A percentile compares a stretch with the other conserved stretches of the same genome.
phyloP scores from a whole-genome alignment of 2,797 vertebrate species.

The Anolis apletophallus region DNA sequence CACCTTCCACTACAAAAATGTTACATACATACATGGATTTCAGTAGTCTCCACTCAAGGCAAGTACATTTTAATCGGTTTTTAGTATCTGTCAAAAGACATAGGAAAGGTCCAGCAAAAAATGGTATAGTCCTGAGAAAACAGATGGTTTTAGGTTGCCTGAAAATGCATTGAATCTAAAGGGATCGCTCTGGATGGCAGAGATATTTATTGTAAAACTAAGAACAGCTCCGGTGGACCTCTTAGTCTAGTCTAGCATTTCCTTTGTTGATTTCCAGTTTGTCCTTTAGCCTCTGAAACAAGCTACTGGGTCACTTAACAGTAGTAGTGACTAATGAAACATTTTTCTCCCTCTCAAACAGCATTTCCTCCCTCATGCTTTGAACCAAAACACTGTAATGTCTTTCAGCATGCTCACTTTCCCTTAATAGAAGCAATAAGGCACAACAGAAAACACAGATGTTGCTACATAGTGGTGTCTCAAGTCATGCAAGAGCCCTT shows the following conservation, averaged over 20 bases:
- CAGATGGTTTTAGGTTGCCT: not conserved
- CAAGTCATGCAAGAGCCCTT: not conserved
- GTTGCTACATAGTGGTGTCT: not conserved
- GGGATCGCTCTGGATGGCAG: not conserved
- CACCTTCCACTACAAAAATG: no score
- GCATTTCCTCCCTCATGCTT: not conserved
- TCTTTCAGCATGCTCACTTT: not conserved
- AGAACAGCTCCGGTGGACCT: not conserved
- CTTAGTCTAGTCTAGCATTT: not conserved
- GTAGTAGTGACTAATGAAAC: not conserved
- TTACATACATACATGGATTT: not conserved
- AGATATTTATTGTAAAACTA: not conserved
- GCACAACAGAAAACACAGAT: not conserved
- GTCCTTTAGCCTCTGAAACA: not conserved
- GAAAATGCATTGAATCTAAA: not conserved
- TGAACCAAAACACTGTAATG: not conserved
- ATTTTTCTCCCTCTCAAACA: not conserved
- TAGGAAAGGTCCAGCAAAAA: not conserved
- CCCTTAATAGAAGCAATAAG: conserved; percentile 20
- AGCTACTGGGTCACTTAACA: not conserved
- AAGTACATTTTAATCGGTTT: not conserved
- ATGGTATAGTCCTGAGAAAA: not conserved
- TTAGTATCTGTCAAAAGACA: not conserved
- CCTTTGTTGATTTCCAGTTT: not conserved
- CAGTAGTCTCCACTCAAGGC: not conserved